Conservation (phyloP, 2,113 vertebrate genomes). For the Thomomys bottae region DNA sequence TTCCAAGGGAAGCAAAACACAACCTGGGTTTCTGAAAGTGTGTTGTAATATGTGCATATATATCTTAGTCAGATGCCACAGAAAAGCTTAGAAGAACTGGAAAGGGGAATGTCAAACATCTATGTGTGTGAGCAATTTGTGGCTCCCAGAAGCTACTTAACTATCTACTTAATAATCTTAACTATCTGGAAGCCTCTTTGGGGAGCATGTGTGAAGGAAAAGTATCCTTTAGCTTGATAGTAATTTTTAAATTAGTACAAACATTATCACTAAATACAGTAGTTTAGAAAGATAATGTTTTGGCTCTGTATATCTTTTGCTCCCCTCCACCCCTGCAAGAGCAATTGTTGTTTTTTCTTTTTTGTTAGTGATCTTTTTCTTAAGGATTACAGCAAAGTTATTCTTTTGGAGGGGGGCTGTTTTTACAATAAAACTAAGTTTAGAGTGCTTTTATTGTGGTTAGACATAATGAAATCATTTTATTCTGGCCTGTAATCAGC, state of each 20-base stretch:
- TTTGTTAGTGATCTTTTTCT: constrained; percentile 16
- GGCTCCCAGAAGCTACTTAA: constrained; percentile 4
- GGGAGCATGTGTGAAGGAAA: not conserved
- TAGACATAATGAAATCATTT: constrained; percentile 49
- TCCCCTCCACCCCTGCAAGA: not conserved
- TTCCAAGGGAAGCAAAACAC: not conserved
- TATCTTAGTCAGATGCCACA: constrained; percentile 31
- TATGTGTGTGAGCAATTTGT: constrained; percentile 7
- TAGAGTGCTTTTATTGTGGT: not conserved
- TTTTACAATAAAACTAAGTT: constrained; percentile 29
- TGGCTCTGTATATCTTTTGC: not conserved
- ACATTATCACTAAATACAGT: not conserved
- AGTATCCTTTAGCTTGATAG: not conserved
- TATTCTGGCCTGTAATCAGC: constrained; percentile 51
- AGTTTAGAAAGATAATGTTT: not conserved
- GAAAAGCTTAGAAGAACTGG: constrained; percentile 51
- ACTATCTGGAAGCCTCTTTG: not conserved
- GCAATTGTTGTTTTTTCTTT: not conserved
- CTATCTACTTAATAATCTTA: constrained; percentile 36
- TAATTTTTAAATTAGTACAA: constrained; percentile 19
- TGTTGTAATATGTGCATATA: not conserved
- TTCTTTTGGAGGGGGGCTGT: no score
- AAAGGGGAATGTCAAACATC: not conserved
- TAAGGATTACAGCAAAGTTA: not conserved
- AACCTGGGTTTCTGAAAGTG: not conserved